Percentiles rank a stretch among this genome's conserved stretches.
Evolutionary conservation across 2,113 vertebrate genomes (phyloP).

Genomic region (Erinaceus europaeus): DNA sequence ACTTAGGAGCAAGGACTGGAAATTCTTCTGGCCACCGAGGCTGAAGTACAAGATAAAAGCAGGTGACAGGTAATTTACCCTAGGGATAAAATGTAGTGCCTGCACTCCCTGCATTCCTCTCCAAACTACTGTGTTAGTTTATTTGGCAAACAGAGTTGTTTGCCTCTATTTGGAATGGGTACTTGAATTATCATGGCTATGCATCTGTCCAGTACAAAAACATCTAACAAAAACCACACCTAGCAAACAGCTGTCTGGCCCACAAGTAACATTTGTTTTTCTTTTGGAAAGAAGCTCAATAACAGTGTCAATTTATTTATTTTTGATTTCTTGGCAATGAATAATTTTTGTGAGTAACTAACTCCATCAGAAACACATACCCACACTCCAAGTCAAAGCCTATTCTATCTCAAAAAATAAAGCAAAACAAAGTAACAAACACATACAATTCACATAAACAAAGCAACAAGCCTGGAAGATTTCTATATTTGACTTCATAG

Average conservation of each 20-base stretch:
- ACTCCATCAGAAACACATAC: conserved; percentile 54
- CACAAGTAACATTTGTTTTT: conserved; percentile 40
- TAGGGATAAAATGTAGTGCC: background rate
- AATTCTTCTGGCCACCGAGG: background rate
- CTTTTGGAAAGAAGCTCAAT: conserved; percentile 44
- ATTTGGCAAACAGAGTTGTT: conserved; percentile 66
- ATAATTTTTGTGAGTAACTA: conserved; percentile 47
- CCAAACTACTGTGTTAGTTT: conserved; percentile 29
- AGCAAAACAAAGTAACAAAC: conserved; percentile 27
- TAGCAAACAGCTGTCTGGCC: conserved; percentile 56
- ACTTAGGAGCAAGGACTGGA: background rate
- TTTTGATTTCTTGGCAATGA: conserved; percentile 70
- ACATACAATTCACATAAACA: background rate
- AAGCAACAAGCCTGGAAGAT: background rate
- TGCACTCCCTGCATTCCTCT: background rate
- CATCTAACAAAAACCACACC: conserved; percentile 57
- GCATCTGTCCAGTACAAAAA: conserved; percentile 53
- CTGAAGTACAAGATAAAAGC: conserved; percentile 41
- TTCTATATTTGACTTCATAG: background rate
- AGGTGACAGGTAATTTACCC: conserved; percentile 4
- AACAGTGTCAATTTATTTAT: conserved; percentile 61
- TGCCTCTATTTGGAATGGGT: conserved; percentile 60
- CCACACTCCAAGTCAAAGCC: background rate
- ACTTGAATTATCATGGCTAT: conserved; percentile 33
- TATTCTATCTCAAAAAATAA: conserved; percentile 12